A percentile compares a stretch with the other conserved stretches of the same genome.
Evolutionary conservation across 2,113 vertebrate species (phyloP).

Genomic region (Albula goreensis): DNA sequence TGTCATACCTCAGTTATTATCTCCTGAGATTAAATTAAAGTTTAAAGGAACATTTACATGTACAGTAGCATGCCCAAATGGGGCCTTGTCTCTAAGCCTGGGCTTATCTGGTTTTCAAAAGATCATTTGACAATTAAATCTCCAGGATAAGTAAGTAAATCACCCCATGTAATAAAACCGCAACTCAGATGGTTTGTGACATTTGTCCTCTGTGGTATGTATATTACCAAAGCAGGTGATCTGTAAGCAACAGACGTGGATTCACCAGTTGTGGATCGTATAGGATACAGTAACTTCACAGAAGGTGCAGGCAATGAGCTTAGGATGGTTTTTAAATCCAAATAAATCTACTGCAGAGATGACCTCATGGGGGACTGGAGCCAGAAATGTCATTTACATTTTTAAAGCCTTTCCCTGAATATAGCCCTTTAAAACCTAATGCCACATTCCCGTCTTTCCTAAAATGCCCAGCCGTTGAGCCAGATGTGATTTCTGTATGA

Average conservation of each 20-base stretch:
- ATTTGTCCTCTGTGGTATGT: not conserved
- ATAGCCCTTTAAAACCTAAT: conserved; percentile 3
- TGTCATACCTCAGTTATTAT: not conserved
- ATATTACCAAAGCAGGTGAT: not conserved
- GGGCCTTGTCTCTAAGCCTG: conserved; percentile 38
- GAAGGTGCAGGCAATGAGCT: not conserved
- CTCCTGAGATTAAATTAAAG: not conserved
- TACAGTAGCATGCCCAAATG: conserved; percentile 32
- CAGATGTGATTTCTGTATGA: not conserved
- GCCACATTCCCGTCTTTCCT: not conserved
- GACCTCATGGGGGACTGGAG: conserved; percentile 1
- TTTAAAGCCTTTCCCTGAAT: conserved; percentile 8
- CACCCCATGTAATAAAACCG: not conserved
- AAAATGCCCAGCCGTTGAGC: not conserved
- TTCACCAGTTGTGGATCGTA: conserved; percentile 12
- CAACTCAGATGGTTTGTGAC: conserved; percentile 19
- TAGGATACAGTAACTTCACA: conserved; percentile 14
- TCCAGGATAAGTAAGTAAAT: not conserved
- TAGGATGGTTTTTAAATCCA: conserved; percentile 47
- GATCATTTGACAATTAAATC: conserved; percentile 39
- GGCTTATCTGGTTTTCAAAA: conserved; percentile 36
- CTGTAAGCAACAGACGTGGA: conserved; percentile 27
- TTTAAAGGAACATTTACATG: conserved; percentile 34
- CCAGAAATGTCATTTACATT: conserved; percentile 1
- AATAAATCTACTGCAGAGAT: conserved; percentile 49